Evolutionary conservation across 2,797 vertebrate genomes (phyloP), one percentile per base, ranked within the genome.

Genomic region (Euphonia xanthogaster): DNA sequence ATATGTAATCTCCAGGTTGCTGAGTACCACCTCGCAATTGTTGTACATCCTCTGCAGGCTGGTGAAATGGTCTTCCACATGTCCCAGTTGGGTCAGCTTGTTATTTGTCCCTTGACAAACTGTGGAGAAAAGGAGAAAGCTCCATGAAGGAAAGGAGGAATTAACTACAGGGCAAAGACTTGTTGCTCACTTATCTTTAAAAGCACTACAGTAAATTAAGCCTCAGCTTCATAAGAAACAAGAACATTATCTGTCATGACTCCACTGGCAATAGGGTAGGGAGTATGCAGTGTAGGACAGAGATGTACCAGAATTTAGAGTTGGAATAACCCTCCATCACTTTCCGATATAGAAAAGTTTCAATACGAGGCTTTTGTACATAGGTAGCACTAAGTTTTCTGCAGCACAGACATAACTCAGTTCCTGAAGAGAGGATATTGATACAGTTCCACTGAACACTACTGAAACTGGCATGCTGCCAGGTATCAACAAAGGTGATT

Each of bases 1-100:
- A 2, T 99, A 95, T 10, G 99, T 99, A 83, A 99, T 98, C 96
- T 99, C 99, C 97, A 99, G 97, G 96, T 99, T 99, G 94, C 99
- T 99, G 72, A 99, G 98, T 14, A 99, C 97, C 86, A 99, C 98
- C 10, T 99, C 99, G 27, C 99, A 99, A 97, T 99, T 99, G 95
- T 98, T 99, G 97, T 99, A 99, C 97, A 99, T 99, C 97, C 98
- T 99, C 94, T 98, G 98, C 87, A 99, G 97, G 96, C 98, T 99
- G 91, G 97, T 96, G 91, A 99, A 99, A 97, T 99, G 99, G 86
- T 99, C 98, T 6, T 99, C 98, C 72, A 95, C 97, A 12, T 98
- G 97, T 30, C 98, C 98, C 93, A 99, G 77, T 10, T 99, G 98
- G 4, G 98, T 98, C 66, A 99, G 97, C 87, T 95, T 97, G 97